Evolutionary conservation across 2,888 invertebrate genomes (phyloP), one percentile per base, ranked within the genome.

Genomic region (Dilophus febrilis): DNA sequence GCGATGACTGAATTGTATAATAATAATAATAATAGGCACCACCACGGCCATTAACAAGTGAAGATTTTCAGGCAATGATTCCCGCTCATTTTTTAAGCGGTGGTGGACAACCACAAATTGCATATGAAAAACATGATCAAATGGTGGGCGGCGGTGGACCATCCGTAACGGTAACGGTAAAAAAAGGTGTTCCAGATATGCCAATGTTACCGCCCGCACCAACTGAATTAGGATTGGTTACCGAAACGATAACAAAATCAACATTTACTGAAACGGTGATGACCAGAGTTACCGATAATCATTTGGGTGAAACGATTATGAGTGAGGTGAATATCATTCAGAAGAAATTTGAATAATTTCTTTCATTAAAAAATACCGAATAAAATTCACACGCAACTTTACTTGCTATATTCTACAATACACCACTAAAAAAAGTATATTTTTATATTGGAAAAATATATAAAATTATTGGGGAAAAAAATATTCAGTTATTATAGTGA

Each of bases 201-300:
- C 71, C 79, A 54, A 70, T 73, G 58, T 74, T 81, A 56, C 86
- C 86, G 51, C 85, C 88, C 56, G 73, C 86, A 51, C 86, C 85
- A 48, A 79, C 80, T 47, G 72, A 78, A 51, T 74, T 83, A 59
- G 90, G 90, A 61, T 74, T 76, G 63, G 83, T 88, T 67, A 90
- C 88, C 51, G 91, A 91, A 71, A 86, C 84, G 64, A 85, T 91
- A 72, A 91, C 90, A 64, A 90, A 88, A 75, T 86, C 88, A 59
- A 90, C 90, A 51, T 82, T 88, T 71, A 90, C 90, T 57, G 90
- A 91, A 72, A 90, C 88, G 49, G 86, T 87, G 51, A 88, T 90
- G 67, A 91, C 90, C 52, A 73, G 91, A 59, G 77, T 90, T 67
- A 91, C 91, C 54, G 87, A 90, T 69, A 91, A 91, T 72, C 76